phyloP scores from a whole-genome alignment of 2,888 invertebrate species.

The Phrixothrix hirtus region DNA sequence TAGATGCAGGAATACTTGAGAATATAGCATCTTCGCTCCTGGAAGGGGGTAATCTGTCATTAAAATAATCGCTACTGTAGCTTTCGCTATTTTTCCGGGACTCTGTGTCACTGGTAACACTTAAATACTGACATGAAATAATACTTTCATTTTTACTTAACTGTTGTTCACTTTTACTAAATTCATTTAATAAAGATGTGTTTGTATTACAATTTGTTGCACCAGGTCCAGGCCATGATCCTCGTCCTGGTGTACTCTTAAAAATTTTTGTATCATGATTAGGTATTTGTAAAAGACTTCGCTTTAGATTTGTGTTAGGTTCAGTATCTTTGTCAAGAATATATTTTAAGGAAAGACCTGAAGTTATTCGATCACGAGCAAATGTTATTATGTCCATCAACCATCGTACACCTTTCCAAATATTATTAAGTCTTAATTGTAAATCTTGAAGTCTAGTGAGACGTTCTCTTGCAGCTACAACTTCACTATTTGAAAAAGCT shows the following conservation, averaged over 20 bases:
- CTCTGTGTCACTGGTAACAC: slow-evolving; percentile 55
- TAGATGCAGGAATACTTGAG: slow-evolving; percentile 33
- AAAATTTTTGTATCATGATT: slow-evolving; percentile 74
- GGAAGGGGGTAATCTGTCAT: slow-evolving; percentile 69
- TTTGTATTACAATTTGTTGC: slow-evolving; percentile 59
- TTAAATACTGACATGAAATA: slow-evolving; percentile 60
- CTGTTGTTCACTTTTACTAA: slow-evolving; percentile 84
- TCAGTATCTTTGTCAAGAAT: slow-evolving; percentile 56
- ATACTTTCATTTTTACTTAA: slow-evolving; percentile 60
- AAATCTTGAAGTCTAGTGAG: slow-evolving; percentile 80
- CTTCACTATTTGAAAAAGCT: slow-evolving; percentile 89
- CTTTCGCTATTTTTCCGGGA: slow-evolving; percentile 52
- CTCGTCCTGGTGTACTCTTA: slow-evolving; percentile 77
- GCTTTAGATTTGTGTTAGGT: slow-evolving; percentile 53
- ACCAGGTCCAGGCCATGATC: slow-evolving; percentile 85
- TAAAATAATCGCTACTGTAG: slow-evolving; percentile 50
- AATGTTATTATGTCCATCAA: slow-evolving; percentile 93
- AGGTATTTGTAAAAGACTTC: slow-evolving; percentile 68
- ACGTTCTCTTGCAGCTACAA: slow-evolving; percentile 84
- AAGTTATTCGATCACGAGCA: slow-evolving; percentile 76
- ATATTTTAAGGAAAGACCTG: slow-evolving; percentile 51
- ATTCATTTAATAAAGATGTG: slow-evolving; percentile 58
- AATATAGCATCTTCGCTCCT: slow-evolving; percentile 78
- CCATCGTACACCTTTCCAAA: slow-evolving; percentile 96
- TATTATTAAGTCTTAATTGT: slow-evolving; percentile 80